Conservation (phyloP, 2,888 invertebrate species). For the Dicranocentrus wangi region DNA sequence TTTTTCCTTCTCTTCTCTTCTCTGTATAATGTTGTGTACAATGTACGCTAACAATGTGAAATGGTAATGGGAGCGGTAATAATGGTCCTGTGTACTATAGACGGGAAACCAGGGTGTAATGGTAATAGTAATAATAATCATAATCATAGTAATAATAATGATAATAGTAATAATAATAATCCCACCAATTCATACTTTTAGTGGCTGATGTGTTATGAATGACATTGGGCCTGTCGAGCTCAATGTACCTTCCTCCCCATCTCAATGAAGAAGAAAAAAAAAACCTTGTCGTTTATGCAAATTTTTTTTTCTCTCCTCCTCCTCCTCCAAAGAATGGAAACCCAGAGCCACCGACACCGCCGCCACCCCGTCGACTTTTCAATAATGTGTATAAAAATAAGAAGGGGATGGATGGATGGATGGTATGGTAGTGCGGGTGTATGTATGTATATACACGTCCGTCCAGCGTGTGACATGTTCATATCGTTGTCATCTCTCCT, state of each 20-base stretch:
- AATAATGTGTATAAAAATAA: not conserved
- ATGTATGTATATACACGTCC: not conserved
- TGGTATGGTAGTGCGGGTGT: too few species aligned
- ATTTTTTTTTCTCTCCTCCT: not conserved
- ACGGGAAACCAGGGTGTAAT: constrained; percentile 47
- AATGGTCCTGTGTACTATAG: constrained; percentile 39
- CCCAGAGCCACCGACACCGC: constrained; percentile 18
- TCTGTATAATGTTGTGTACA: not conserved
- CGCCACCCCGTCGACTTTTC: constrained; percentile 51
- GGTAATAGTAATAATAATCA: constrained; percentile 56
- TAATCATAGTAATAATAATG: constrained; percentile 44
- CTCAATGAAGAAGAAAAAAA: too few species aligned
- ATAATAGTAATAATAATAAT: constrained; percentile 54
- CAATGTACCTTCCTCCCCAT: not conserved
- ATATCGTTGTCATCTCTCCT: constrained; percentile 54
- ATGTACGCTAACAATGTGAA: constrained; percentile 39
- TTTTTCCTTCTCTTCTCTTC: not conserved
- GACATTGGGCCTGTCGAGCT: constrained; percentile 50
- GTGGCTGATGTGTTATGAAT: constrained; percentile 61
- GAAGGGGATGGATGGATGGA: not conserved
- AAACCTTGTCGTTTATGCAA: not conserved
- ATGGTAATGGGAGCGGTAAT: constrained; percentile 39
- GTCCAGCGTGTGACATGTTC: constrained; percentile 53
- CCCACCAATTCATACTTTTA: constrained; percentile 62
- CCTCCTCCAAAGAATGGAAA: constrained; percentile 35